Base-by-base conservation (phyloP, 1,140 invertebrate species). In the Lamellibrachia luymesi region DNA sequence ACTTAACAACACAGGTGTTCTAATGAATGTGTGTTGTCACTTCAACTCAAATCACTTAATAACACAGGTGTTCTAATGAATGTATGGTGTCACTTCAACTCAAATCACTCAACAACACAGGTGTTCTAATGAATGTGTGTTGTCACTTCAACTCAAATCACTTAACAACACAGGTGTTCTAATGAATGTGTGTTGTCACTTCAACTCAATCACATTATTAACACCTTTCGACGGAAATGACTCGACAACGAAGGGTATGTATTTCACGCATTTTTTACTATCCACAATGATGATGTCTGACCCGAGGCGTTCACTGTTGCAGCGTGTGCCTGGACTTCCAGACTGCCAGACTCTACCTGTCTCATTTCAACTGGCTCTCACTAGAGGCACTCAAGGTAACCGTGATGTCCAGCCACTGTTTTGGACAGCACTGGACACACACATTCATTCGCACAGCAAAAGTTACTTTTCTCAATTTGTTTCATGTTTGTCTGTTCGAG, bases 351-450 rank as follows among this genome's bases (percentile, higher is more conserved):
- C 96, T 99, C 0, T 99, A 99, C 96, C 96, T 99, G 2, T 98
- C 98, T 25, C 98, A 99, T 96, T 98, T 99, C 96, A 98, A 98
- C 6, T 98, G 99, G 95, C 96, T 99, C 1, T 98, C 98, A 94
- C 97, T 98, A 25, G 98, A 98, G 93, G 97, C 96, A 22, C 96
- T 93, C 96, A 97, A 95, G 96, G 97, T 96, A 94, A 92, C 92
- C 2, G 90, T 38, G 38, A 38, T 38, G 38, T 91, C 51, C 27
- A 1, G 13, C 64, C 64, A 8, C 64, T 17, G 52, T 56, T 13
- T 56, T 56, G 1, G 38, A 38, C 38, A 38, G 52, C 52, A 56
- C 52, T 6, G 52, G 0, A 56, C 0, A 56, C 0, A 56, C 6
- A 56, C 52, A 56, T 6, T 56, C 52, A 56, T 13, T 56, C 52